Percentiles rank a stretch among this genome's conserved stretches.
Evolutionary conservation across 2,888 invertebrate genomes (phyloP).

Genomic region (Opisthograptis luteolata): DNA sequence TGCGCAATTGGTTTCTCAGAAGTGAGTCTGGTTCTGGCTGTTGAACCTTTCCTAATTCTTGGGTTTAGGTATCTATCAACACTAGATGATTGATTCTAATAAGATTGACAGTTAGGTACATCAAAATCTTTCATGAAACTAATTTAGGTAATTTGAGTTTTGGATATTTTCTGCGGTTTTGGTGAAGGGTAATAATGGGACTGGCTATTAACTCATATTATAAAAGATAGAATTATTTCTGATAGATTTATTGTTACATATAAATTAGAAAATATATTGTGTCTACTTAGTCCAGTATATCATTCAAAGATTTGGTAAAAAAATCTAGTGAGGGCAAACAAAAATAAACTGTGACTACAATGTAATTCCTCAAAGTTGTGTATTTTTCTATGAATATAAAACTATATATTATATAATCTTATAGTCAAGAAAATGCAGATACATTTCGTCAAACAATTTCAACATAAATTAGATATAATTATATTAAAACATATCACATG

Average conservation of each 20-base stretch:
- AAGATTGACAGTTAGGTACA: too few relatives aligned
- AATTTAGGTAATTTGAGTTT: too few relatives aligned
- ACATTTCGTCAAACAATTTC: constrained; percentile 72
- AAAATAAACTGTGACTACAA: constrained; percentile 56
- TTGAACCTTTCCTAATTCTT: too few relatives aligned
- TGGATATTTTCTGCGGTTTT: too few relatives aligned
- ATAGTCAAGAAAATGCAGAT: constrained; percentile 65
- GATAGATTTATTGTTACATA: constrained; percentile 37
- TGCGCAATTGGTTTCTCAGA: too few relatives aligned
- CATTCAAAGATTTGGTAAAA: constrained; percentile 38
- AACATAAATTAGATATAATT: constrained; percentile 81
- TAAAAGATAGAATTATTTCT: constrained; percentile 31
- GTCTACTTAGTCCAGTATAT: constrained; percentile 41
- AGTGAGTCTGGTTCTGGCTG: too few relatives aligned
- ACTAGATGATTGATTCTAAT: too few relatives aligned
- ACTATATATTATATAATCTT: constrained; percentile 71
- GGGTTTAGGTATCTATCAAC: too few relatives aligned
- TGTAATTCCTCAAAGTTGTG: constrained; percentile 78
- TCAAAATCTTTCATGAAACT: too few relatives aligned
- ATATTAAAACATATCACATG: constrained; percentile 80
- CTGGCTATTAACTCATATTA: background rate
- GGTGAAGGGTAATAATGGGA: background rate
- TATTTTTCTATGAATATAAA: constrained; percentile 72
- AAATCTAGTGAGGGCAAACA: constrained; percentile 36
- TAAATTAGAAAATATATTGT: constrained; percentile 38